Evolutionary conservation across 2,113 vertebrate genomes (phyloP).

Genomic region (Cyphomyrus discorhynchus): DNA sequence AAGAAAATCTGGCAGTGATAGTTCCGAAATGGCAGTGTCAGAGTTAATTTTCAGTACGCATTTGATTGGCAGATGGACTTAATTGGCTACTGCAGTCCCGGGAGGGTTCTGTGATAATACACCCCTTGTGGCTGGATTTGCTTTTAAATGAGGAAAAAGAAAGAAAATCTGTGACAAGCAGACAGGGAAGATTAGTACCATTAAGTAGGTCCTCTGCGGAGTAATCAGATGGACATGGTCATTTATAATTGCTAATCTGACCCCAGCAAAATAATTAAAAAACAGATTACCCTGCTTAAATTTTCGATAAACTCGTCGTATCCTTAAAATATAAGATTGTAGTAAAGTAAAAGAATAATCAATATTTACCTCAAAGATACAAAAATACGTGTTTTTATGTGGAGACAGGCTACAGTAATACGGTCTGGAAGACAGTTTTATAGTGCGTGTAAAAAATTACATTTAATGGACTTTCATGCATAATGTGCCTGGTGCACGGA

Average conservation of each 20-base stretch:
- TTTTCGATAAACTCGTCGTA: not conserved
- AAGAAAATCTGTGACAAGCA: conserved; percentile 14
- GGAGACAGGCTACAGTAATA: not conserved
- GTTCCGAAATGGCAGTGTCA: not conserved
- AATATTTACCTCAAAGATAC: not conserved
- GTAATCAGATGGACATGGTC: conserved; percentile 1
- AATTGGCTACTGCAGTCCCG: conserved; percentile 22
- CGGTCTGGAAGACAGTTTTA: not conserved
- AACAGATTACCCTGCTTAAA: not conserved
- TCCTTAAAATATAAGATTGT: not conserved
- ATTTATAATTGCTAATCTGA: conserved; percentile 14
- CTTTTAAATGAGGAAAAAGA: conserved; percentile 50
- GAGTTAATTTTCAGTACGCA: conserved; percentile 2
- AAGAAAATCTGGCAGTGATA: not conserved
- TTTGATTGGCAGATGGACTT: conserved; percentile 19
- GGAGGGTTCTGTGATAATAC: conserved; percentile 23
- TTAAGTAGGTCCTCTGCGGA: conserved; percentile 16
- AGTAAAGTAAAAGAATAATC: not conserved
- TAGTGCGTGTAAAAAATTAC: not conserved
- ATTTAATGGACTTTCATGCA: not conserved
- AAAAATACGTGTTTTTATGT: not conserved
- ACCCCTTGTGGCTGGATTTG: conserved; percentile 41
- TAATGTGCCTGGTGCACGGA: not conserved
- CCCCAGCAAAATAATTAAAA: not conserved
- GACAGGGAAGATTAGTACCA: conserved; percentile 19